Conservation (phyloP, 2,797 vertebrate genomes). For the Anguilla megastoma region DNA sequence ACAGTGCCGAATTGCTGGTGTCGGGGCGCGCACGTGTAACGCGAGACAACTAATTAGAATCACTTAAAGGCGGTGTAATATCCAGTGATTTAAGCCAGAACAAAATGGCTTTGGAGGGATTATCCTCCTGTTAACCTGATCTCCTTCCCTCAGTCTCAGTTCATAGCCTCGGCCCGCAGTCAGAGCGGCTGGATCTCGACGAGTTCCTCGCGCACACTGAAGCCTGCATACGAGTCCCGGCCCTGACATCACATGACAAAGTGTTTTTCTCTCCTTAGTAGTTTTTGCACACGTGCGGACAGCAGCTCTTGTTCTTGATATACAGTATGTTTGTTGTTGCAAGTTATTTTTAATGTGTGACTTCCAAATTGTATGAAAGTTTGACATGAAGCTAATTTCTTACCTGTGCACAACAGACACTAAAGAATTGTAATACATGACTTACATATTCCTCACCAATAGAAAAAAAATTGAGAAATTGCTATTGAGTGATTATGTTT, state of each 20-base stretch:
- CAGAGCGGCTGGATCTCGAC: neutral
- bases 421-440: too few relatives aligned
- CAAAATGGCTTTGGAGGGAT: slow-evolving; percentile 74
- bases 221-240: neutral
- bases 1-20: slow-evolving; percentile 65
- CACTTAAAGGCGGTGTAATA: slow-evolving; percentile 73
- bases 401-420: too few relatives aligned
- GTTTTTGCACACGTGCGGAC: neutral
- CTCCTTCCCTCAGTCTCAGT: slow-evolving; percentile 67
- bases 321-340: neutral
- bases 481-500: too few relatives aligned
- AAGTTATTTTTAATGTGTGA: neutral
- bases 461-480: too few relatives aligned
- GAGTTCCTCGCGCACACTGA: neutral
- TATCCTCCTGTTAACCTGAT: slow-evolving; percentile 70
- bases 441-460: too few relatives aligned
- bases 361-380: too few relatives aligned
- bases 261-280: neutral
- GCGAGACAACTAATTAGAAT: slow-evolving; percentile 79
- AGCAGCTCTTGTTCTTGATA: neutral
- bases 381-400: too few relatives aligned
- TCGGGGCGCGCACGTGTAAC: slow-evolving; percentile 61
- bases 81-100: slow-evolving; percentile 70
- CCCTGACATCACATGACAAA: neutral
- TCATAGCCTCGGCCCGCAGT: slow-evolving; percentile 39